These are phyloP conservation scores for Cromileptes altivelis DNA, from an alignment of 2,113 vertebrate genomes.

Conservation along the genomic window DNA sequence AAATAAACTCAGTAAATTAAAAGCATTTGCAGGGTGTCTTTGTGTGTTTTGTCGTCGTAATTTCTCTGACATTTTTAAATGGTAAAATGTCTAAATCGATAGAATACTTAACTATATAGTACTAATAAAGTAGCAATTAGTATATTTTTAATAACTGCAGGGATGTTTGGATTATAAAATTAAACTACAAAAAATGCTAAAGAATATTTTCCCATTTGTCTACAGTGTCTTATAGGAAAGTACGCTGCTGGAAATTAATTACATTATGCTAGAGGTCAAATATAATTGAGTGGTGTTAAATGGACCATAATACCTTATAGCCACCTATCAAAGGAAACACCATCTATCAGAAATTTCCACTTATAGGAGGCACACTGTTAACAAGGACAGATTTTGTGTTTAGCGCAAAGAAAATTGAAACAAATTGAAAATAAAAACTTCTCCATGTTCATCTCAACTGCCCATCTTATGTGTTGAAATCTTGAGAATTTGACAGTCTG, in stretches of 20 bases:
- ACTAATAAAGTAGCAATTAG: background rate
- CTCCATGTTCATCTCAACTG: background rate
- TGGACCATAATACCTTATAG: background rate
- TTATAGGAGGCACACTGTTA: background rate
- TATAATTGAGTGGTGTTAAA: background rate
- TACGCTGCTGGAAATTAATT: background rate
- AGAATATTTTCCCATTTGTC: background rate
- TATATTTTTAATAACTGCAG: background rate
- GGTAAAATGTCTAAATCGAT: background rate
- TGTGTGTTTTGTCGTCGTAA: background rate
- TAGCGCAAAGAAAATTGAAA: background rate
- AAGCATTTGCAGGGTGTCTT: background rate
- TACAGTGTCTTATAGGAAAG: background rate
- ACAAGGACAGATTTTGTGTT: background rate
- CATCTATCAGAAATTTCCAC: background rate
- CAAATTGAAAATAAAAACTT: background rate
- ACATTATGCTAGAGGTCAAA: slow-evolving; percentile 11
- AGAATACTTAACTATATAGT: background rate
- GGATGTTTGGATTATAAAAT: background rate
- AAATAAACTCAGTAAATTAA: background rate
- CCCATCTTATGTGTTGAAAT: background rate
- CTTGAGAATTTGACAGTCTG: background rate
- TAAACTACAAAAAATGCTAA: background rate
- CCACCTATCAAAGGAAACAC: too few relatives aligned
- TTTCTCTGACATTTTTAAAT: background rate